Evolutionary conservation across 1,140 invertebrate species (phyloP), one percentile per base, ranked within the genome.

Genomic region (Lordiphosa collinella): DNA sequence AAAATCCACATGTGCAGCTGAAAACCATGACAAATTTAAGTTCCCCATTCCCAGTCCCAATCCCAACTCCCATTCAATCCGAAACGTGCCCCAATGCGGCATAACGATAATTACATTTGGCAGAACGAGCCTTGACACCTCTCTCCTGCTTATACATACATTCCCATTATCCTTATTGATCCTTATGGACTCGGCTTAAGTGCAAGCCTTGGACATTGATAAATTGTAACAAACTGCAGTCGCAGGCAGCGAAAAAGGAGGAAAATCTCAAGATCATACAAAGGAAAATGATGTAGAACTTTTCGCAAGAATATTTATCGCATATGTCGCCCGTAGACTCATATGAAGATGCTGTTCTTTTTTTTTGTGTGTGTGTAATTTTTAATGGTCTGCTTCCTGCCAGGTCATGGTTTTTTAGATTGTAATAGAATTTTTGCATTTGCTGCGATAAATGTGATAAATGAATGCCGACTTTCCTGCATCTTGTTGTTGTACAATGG

Each of bases 361-460:
- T 12, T 7, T 37, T 6, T 31, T 54, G 40, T 38, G 56, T 58
- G 66, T 62, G 69, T 79, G 73, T 80, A 80, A 75, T 82, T 80
- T 80, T 72, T 82, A 82, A 84, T 82, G 78, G 78, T 84, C 78
- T 82, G 63, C 67, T 61, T 82, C 62, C 71, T 67, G 57, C 36
- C 67, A 66, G 67, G 63, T 70, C 67, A 67, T 69, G 66, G 55
- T 41, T 48, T 37, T 54, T 31, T 13, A 35, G 50, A 49, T 62
- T 64, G 76, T 82, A 80, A 80, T 80, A 80, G 66, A 80, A 80
- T 71, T 80, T 80, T 80, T 76, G 75, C 76, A 71, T 80, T 82
- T 59, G 76, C 65, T 53, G 67, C 76, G 71, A 80, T 80, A 80
- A 80, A 80, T 80, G 76, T 80, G 76, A 80, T 80, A 80, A 80